These are phyloP conservation scores for Montipora sp. DNA, from an alignment of 64 coral and sea anemone genomes.

Conservation along the genomic window DNA sequence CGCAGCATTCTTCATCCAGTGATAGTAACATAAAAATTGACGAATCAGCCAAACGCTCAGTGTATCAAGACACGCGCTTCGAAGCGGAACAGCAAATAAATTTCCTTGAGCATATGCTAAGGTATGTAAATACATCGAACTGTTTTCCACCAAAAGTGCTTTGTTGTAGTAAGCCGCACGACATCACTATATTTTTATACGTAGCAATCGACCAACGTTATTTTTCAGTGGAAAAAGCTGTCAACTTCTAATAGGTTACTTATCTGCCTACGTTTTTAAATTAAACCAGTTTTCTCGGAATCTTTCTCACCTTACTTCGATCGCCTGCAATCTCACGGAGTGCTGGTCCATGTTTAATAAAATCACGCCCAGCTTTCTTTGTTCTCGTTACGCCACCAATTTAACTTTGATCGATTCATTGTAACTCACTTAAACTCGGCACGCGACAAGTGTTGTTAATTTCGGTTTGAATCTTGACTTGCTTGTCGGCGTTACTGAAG, in stretches of 20 bases:
- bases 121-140: neutral
- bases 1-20: neutral
- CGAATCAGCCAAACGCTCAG: neutral
- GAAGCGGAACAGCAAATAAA: constrained; percentile 23
- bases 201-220: neutral
- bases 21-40: constrained; percentile 15
- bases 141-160: neutral
- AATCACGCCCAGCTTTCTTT: neutral
- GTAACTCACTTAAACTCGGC: neutral
- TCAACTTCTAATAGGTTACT: constrained; percentile 19
- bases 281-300: neutral
- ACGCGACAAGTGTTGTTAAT: constrained; percentile 22
- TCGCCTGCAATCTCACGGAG: neutral
- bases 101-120: constrained; percentile 40
- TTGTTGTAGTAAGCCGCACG: neutral
- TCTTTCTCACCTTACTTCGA: neutral
- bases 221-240: neutral
- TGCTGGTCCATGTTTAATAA: neutral
- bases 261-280: constrained; percentile 6
- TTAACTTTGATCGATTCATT: constrained; percentile 4
- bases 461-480: constrained; percentile 14
- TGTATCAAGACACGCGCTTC: neutral
- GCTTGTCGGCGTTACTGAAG: neutral
- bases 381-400: neutral
- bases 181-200: neutral